A percentile compares a stretch with the other conserved stretches of the same genome.
phyloP scores from a whole-genome alignment of 2,113 vertebrate genomes.

The Sturnira hondurensis region DNA sequence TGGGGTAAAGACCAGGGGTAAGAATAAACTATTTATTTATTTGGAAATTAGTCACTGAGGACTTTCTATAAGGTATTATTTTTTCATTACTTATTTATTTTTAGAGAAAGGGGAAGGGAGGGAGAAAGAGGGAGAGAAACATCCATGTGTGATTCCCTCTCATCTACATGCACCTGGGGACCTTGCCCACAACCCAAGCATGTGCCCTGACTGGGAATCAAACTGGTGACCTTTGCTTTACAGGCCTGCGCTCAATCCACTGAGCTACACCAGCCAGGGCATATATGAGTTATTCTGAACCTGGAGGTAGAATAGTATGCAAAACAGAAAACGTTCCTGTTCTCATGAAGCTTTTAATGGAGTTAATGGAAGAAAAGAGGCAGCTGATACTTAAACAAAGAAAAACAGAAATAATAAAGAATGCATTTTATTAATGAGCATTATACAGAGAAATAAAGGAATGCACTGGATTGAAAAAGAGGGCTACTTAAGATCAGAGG shows the following conservation, averaged over 20 bases:
- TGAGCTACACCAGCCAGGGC: too few species aligned
- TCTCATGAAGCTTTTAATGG: not conserved
- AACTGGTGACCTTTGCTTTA: too few species aligned
- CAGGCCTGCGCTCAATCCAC: too few species aligned
- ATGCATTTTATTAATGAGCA: not conserved
- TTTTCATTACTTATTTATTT: too few species aligned
- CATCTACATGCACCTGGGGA: too few species aligned
- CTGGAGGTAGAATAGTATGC: not conserved
- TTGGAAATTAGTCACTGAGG: not conserved
- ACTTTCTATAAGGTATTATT: not conserved
- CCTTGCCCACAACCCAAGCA: too few species aligned
- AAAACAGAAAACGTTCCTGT: not conserved
- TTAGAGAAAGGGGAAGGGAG: too few species aligned
- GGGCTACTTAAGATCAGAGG: not conserved
- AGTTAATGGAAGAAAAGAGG: not conserved
- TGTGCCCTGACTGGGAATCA: too few species aligned
- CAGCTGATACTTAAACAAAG: not conserved
- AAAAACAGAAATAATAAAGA: not conserved
- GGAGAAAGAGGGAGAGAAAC: too few species aligned
- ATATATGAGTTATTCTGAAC: not conserved
- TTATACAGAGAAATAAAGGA: not conserved
- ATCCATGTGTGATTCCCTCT: too few species aligned
- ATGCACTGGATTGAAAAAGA: not conserved
- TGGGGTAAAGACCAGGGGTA: not conserved
- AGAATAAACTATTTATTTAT: not conserved